phyloP scores from a whole-genome alignment of 2,113 vertebrate species.

The Aepyceros melampus region DNA sequence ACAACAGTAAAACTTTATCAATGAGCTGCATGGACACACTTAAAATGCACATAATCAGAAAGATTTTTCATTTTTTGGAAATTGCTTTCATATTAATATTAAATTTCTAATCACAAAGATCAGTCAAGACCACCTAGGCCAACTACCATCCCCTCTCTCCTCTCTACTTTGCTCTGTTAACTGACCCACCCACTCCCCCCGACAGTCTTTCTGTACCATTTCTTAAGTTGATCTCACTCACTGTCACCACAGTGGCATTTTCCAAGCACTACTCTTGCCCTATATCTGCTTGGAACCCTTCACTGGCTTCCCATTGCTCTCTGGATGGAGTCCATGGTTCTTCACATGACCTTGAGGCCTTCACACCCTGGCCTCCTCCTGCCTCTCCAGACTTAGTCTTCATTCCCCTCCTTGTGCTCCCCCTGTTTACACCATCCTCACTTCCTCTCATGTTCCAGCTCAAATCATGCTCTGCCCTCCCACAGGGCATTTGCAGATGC shows the following conservation, averaged over 20 bases:
- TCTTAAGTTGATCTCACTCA: too few relatives aligned
- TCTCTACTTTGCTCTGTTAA: not conserved
- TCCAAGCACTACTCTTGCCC: not conserved
- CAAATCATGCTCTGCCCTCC: not conserved
- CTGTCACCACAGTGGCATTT: not conserved
- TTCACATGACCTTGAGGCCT: not conserved
- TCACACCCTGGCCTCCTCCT: not conserved
- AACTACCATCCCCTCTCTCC: not conserved
- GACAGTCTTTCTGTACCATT: not conserved
- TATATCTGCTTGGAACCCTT: not conserved
- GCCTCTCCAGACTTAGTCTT: not conserved
- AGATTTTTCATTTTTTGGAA: slow-evolving; percentile 19
- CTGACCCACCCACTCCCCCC: not conserved
- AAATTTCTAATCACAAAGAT: not conserved
- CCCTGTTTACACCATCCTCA: not conserved
- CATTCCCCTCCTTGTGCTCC: not conserved
- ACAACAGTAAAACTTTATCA: not conserved
- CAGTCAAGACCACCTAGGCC: not conserved
- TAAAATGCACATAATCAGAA: slow-evolving; percentile 14
- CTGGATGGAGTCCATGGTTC: not conserved
- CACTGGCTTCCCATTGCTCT: not conserved
- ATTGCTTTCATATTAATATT: not conserved
- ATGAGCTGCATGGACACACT: not conserved
- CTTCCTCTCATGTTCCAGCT: not conserved
- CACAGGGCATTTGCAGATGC: not conserved